Evolutionary conservation across 2,888 invertebrate genomes (phyloP).

Genomic region (Crioceris asparagi): DNA sequence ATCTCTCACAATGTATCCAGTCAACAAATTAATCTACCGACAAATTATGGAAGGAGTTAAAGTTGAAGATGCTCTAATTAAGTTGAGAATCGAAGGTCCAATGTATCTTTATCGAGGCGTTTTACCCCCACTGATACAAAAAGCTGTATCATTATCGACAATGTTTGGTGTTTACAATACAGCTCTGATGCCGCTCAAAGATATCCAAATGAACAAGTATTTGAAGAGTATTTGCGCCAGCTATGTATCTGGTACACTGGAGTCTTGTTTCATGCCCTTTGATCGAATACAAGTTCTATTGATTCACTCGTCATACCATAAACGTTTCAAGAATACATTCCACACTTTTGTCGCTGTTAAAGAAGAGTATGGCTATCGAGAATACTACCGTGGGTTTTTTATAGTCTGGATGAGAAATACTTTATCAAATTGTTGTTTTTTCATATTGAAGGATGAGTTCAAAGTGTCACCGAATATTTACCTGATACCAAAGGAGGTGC

Average conservation of each 20-base stretch:
- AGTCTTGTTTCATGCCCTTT: slow-evolving; percentile 18
- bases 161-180: slow-evolving; percentile 19
- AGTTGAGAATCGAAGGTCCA: slow-evolving; percentile 15
- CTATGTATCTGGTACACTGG: slow-evolving; percentile 14
- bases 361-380: slow-evolving; percentile 14
- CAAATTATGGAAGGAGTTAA: slow-evolving; percentile 17
- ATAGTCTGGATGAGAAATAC: slow-evolving; percentile 15
- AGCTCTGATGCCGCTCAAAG: slow-evolving; percentile 10
- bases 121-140: slow-evolving; percentile 18
- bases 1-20: slow-evolving; percentile 15
- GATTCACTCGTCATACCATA: slow-evolving; percentile 14
- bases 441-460: slow-evolving; percentile 12
- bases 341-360: slow-evolving; percentile 12
- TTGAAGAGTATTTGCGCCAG: slow-evolving; percentile 12
- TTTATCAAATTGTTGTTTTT: slow-evolving; percentile 14
- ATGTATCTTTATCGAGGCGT: slow-evolving; percentile 16
- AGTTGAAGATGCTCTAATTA: slow-evolving; percentile 9
- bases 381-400: slow-evolving; percentile 18
- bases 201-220: slow-evolving; percentile 13
- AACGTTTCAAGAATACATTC: slow-evolving; percentile 17
- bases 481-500: no score
- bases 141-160: slow-evolving; percentile 13
- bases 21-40: slow-evolving; percentile 20
- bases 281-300: slow-evolving; percentile 19
- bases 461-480: slow-evolving; percentile 7